phyloP scores from a whole-genome alignment of 2,888 invertebrate genomes.

The Drosophila subsilvestris region DNA sequence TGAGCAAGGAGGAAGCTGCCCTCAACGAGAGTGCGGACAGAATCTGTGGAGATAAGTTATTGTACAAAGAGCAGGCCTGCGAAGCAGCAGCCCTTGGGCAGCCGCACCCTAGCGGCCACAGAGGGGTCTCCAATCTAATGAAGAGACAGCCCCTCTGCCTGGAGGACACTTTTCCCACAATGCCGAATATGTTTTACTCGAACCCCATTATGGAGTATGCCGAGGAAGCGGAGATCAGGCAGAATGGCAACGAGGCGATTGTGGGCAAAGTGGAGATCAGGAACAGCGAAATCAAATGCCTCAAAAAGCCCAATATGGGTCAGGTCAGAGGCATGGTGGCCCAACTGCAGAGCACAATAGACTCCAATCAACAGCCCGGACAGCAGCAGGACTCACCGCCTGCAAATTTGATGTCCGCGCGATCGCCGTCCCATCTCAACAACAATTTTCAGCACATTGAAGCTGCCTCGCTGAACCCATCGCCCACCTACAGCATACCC shows the following conservation, averaged over 20 bases:
- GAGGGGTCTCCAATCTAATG: slow-evolving; percentile 51
- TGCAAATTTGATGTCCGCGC: slow-evolving; percentile 21
- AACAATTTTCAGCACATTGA: slow-evolving; percentile 28
- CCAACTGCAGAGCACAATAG: slow-evolving; percentile 70
- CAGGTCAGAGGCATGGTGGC: slow-evolving; percentile 78
- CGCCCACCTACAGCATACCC: slow-evolving; percentile 30
- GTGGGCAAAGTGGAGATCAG: slow-evolving; percentile 58
- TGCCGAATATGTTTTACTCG: slow-evolving; percentile 47
- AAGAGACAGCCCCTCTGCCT: slow-evolving; percentile 65
- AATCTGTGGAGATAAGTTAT: slow-evolving; percentile 54
- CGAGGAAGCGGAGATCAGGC: slow-evolving; percentile 29
- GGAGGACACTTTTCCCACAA: slow-evolving; percentile 50
- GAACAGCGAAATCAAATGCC: slow-evolving; percentile 75
- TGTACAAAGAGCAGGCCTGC: slow-evolving; percentile 60
- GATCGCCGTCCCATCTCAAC: slow-evolving; percentile 38
- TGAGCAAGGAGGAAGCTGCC: slow-evolving; percentile 52
- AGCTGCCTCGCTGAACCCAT: slow-evolving; percentile 31
- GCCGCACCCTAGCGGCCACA: not conserved
- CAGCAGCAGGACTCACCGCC: slow-evolving; percentile 10
- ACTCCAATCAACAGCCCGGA: slow-evolving; percentile 35
- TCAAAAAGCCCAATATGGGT: slow-evolving; percentile 72
- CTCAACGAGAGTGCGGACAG: slow-evolving; percentile 57
- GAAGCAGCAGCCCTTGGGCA: slow-evolving; percentile 19
- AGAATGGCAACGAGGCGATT: slow-evolving; percentile 36
- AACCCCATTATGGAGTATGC: slow-evolving; percentile 47